phyloP scores from a whole-genome alignment of 2,113 vertebrate species.

The Calonectris borealis region DNA sequence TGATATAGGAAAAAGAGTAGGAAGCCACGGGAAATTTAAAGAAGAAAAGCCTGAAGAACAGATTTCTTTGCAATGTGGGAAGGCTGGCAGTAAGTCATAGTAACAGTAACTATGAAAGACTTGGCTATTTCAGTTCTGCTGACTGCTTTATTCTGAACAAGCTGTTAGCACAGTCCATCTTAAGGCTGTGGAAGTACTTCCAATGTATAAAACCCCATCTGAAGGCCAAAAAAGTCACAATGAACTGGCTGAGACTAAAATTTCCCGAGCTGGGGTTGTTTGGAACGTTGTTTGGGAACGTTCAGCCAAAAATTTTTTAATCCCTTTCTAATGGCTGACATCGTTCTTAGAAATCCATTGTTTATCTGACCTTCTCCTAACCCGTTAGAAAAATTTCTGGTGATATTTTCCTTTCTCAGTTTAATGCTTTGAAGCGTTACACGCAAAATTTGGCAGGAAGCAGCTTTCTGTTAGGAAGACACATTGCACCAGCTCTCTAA shows the following conservation, averaged over 20 bases:
- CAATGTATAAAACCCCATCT: neutral
- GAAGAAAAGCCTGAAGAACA: slow-evolving; percentile 34
- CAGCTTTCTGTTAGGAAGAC: slow-evolving; percentile 51
- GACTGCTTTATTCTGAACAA: slow-evolving; percentile 40
- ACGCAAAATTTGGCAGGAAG: neutral
- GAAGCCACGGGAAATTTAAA: neutral
- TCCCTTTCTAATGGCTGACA: slow-evolving; percentile 15
- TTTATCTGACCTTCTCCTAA: slow-evolving; percentile 36
- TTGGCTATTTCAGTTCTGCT: slow-evolving; percentile 46
- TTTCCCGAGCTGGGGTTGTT: neutral
- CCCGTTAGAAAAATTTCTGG: neutral
- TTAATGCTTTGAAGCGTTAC: slow-evolving; percentile 22
- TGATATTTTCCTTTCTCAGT: slow-evolving; percentile 9
- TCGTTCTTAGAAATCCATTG: neutral
- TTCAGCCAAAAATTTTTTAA: neutral
- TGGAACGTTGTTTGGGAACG: neutral
- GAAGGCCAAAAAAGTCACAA: slow-evolving; percentile 32
- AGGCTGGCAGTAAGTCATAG: slow-evolving; percentile 54
- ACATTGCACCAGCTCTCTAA: slow-evolving; percentile 51
- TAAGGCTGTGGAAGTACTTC: slow-evolving; percentile 14
- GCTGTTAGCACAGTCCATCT: slow-evolving; percentile 43
- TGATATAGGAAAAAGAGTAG: neutral
- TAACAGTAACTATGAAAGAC: slow-evolving; percentile 59
- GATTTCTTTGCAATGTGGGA: slow-evolving; percentile 49
- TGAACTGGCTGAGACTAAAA: neutral